phyloP scores from a whole-genome alignment of 2,888 invertebrate genomes.

The Pollenia angustigena region DNA sequence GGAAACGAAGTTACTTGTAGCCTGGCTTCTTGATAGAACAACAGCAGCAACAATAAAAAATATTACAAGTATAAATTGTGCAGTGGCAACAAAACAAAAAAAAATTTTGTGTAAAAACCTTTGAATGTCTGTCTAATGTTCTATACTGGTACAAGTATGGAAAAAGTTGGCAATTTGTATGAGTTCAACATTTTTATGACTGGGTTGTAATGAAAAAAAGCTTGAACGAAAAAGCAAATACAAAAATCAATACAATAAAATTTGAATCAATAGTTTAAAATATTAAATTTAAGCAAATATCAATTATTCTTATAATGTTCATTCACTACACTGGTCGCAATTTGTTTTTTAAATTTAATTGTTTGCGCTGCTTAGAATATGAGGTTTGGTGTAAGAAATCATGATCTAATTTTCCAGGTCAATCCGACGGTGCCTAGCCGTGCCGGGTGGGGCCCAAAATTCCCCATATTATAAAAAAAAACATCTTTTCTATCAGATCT shows the following conservation, averaged over 20 bases:
- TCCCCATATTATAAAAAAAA: too few species aligned
- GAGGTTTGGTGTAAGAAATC: too few species aligned
- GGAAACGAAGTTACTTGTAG: constrained; percentile 62
- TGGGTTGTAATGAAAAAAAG: constrained; percentile 69
- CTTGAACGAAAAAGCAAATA: constrained; percentile 16
- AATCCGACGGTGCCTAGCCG: too few species aligned
- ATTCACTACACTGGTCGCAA: too few species aligned
- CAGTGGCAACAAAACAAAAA: constrained; percentile 33
- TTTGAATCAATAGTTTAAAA: constrained; percentile 53
- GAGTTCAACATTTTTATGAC: constrained; percentile 67
- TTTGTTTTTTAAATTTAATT: too few species aligned
- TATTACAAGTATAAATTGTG: constrained; percentile 50
- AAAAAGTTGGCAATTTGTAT: constrained; percentile 63
- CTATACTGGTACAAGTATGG: constrained; percentile 25
- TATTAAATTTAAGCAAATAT: constrained; percentile 18
- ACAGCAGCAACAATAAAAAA: constrained; percentile 37
- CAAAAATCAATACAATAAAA: constrained; percentile 58
- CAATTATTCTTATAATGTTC: too few species aligned
- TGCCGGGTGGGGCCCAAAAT: too few species aligned
- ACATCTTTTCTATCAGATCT: too few species aligned
- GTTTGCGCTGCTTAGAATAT: too few species aligned
- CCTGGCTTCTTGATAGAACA: constrained; percentile 52
- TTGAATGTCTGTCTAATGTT: constrained; percentile 59
- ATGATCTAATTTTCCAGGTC: too few species aligned
- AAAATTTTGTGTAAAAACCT: constrained; percentile 23